These are phyloP conservation scores for Drosophila vallismaia DNA, from an alignment of 2,888 invertebrate species.

Conservation along the genomic window DNA sequence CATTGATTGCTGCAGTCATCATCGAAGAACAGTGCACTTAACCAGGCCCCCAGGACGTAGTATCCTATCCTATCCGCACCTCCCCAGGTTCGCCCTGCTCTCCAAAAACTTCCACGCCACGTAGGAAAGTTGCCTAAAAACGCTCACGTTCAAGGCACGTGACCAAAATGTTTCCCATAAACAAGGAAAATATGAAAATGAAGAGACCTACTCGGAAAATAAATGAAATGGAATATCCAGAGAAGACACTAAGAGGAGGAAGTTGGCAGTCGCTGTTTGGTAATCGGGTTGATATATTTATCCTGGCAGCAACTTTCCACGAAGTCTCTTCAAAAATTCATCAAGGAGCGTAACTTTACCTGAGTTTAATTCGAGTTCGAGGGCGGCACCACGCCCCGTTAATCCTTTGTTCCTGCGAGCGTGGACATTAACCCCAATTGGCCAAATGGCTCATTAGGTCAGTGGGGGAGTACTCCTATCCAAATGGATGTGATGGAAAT, in stretches of 20 bases:
- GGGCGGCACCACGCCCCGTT: conserved; percentile 20
- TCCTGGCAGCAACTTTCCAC: conserved; percentile 38
- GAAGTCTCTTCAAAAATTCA: conserved; percentile 73
- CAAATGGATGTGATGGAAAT: conserved; percentile 25
- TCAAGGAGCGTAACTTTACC: conserved; percentile 47
- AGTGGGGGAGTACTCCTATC: conserved; percentile 54
- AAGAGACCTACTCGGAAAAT: conserved; percentile 48
- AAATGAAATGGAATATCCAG: conserved; percentile 22
- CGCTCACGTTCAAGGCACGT: conserved; percentile 70
- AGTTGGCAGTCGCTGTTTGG: conserved; percentile 53
- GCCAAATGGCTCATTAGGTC: conserved; percentile 82
- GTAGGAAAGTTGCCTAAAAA: conserved; percentile 66
- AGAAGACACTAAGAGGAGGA: conserved; percentile 9
- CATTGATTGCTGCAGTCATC: conserved; percentile 46
- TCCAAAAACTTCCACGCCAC: conserved; percentile 28
- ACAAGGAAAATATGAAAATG: conserved; percentile 74
- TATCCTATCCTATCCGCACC: neutral
- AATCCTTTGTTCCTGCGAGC: conserved; percentile 1
- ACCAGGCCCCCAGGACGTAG: conserved; percentile 12
- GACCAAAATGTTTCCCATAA: conserved; percentile 71
- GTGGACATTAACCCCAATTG: conserved; percentile 79
- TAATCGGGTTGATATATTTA: conserved; percentile 64
- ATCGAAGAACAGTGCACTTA: conserved; percentile 46
- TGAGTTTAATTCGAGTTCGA: conserved; percentile 35
- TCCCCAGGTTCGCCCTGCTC: no score